Base-by-base conservation (phyloP, 2,888 invertebrate species). In the Hipparchia semele region DNA sequence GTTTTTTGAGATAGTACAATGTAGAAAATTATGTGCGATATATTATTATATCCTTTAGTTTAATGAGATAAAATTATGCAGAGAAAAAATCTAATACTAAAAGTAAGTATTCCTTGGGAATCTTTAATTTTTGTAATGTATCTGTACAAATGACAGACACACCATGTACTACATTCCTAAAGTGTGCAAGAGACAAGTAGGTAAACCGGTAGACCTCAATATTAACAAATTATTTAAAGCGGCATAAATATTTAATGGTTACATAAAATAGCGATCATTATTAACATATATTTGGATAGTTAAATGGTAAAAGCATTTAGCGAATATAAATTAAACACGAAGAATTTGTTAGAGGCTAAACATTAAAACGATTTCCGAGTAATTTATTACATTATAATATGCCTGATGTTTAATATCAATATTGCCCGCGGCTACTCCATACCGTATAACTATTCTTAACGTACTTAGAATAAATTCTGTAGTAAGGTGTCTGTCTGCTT, bases 131-230 rank as follows among this genome's bases (percentile, higher is more conserved):
- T 33, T 60, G 59, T 60, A 39, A 9, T 64, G 10, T 51, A 23
- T 39, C 2, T 49, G 13, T 9, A n/a, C 45, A 10, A 33, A 51
- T 10, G 23, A 39, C 8, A 66, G 53, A n/a, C n/a, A 54, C 10
- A 54, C 58, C 49, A 66, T 45, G 54, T 56, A 71, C 61, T 68
- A 65, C 64, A 73, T 75, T 75, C 68, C 73, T 71, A 70, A 62
- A 75, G n/a, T 54, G 46, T 75, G 60, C 75, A 60, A 70, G 60
- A 70, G 54, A 70, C 70, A 70, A 58, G 71, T 71, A 73, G 67
- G 67, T 65, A 74, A 74, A 76, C 76, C 76, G 68, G 77, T 77
- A 76, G 70, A 73, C 72, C 67, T 71, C 56, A 71, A 67, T 58
- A 67, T 70, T 68, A 68, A 72, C 73, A 75, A 73, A 73, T 68